These are phyloP conservation scores for Metopia argyrocephala DNA, from an alignment of 2,888 invertebrate species.

Conservation along the genomic window DNA sequence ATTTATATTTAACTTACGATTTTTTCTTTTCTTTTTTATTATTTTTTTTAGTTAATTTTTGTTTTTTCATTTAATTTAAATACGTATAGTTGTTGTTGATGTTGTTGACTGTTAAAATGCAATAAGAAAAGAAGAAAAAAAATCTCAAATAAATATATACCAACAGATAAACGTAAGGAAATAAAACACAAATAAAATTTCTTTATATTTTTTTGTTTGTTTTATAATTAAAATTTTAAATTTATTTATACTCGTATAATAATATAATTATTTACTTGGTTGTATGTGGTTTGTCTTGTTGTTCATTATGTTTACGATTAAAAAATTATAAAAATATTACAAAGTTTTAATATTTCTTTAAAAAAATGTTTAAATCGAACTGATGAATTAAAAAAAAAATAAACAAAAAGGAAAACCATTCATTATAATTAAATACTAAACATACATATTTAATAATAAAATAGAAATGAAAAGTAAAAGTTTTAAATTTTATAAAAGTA, in stretches of 20 bases:
- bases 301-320: slow-evolving; percentile 2
- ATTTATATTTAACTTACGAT: too few relatives aligned
- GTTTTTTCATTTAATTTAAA: slow-evolving; percentile 24
- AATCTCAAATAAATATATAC: slow-evolving; percentile 18
- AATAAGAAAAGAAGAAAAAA: slow-evolving; percentile 13
- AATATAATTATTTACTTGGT: slow-evolving; percentile 42
- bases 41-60: slow-evolving; percentile 37
- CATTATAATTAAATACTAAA: too few relatives aligned
- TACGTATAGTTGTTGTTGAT: slow-evolving; percentile 52
- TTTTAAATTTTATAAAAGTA: too few relatives aligned
- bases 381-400: too few relatives aligned
- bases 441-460: slow-evolving; percentile 19
- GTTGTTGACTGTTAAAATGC: not conserved
- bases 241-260: slow-evolving; percentile 64
- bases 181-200: slow-evolving; percentile 53
- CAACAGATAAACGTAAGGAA: not conserved
- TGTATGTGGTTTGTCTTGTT: slow-evolving; percentile 26
- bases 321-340: slow-evolving; percentile 13
- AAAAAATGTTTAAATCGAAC: too few relatives aligned
- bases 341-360: too few relatives aligned
- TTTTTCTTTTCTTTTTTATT: slow-evolving; percentile 38
- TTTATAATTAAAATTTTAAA: slow-evolving; percentile 53
- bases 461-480: slow-evolving; percentile 9
- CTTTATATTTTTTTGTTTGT: slow-evolving; percentile 19
- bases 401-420: too few relatives aligned